phyloP scores from a whole-genome alignment of 2,797 vertebrate species.

The Tympanoctomys barrerae region DNA sequence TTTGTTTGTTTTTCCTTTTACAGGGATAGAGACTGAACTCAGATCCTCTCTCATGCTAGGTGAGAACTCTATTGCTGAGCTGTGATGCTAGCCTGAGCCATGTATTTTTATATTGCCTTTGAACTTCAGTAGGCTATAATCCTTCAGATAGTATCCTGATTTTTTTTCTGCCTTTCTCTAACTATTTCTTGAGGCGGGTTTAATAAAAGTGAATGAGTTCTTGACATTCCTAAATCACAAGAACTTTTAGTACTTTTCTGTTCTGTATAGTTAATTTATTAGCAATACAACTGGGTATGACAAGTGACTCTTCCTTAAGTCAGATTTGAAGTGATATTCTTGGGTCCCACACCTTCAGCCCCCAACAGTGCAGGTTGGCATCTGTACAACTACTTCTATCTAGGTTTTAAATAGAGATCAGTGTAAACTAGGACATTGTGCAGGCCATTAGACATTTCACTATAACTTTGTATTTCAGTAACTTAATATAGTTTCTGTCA shows the following conservation, averaged over 20 bases:
- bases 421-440: background rate
- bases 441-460: background rate
- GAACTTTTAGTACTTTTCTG: slow-evolving; percentile 23
- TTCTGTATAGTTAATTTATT: slow-evolving; percentile 42
- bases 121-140: background rate
- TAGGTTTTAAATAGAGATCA: background rate
- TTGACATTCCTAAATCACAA: slow-evolving; percentile 4
- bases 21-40: background rate
- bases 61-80: background rate
- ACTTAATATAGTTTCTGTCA: background rate
- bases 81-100: background rate
- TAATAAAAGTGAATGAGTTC: slow-evolving; percentile 14
- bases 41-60: background rate
- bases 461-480: slow-evolving; percentile 28
- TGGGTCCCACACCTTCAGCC: background rate
- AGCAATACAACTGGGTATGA: slow-evolving; percentile 33
- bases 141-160: background rate
- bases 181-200: background rate
- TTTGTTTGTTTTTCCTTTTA: background rate
- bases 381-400: background rate
- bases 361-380: background rate
- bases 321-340: slow-evolving; percentile 26
- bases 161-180: background rate
- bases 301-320: background rate
- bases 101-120: background rate